Evolutionary conservation across 2,888 invertebrate species (phyloP), one percentile per base, ranked within the genome.

Genomic region (Yponomeuta plumbellus): DNA sequence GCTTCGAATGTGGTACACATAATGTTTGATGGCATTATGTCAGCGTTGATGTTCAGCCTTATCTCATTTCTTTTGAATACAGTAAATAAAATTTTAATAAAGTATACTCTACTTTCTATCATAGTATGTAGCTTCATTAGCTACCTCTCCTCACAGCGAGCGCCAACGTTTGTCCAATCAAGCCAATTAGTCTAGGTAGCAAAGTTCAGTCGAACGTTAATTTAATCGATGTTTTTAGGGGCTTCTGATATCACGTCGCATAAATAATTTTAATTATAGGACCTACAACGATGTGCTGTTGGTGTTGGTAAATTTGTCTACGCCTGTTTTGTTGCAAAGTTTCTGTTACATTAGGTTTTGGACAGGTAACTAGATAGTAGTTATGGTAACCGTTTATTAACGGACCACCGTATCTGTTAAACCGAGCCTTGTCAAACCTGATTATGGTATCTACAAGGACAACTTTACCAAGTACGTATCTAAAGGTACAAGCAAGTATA

Each of bases 371-470:
- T 3, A 52, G 44, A 52, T 52, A 52, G 8, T 22, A 21, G 58
- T 20, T 58, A 58, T 58, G 58, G 21, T 3, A 58, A 58, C 58
- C 56, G 71, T 73, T 76, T 75, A 74, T 75, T 71, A 69, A 74
- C 74, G 70, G 73, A 67, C 69, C 72, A 70, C 70, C 68, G 76
- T 72, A 68, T 74, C 72, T 75, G 77, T 78, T 78, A 72, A 78
- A 72, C 67, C 67, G 66, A 69, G 69, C 17, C 70, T 69, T 67
- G 68, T 68, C 68, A 65, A 66, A 62, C 66, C 64, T 62, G 70
- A 66, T 65, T 61, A 58, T 20, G 22, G 58, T 22, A 20, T 58
- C 21, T 58, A 58, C 10, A 20, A 21, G 22, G 58, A 20, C n/a
- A 22, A 11, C 21, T 11, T 34, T 34, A 34, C 34, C 34, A 34